phyloP scores from a whole-genome alignment of 2,113 vertebrate species.

The Montifringilla adamsi region DNA sequence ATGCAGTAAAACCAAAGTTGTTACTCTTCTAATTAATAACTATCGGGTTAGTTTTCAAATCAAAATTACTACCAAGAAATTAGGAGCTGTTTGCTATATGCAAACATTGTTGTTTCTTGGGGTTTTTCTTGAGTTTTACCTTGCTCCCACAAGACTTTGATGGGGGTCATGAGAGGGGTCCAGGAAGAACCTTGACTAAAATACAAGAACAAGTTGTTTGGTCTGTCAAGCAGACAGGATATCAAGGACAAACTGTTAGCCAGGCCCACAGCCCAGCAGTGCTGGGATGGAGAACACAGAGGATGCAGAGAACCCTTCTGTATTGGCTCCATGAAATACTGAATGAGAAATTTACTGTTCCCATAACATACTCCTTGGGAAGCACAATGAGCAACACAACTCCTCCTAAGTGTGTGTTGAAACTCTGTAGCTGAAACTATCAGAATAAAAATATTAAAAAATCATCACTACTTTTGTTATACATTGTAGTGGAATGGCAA shows the following conservation, averaged over 20 bases:
- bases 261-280: neutral
- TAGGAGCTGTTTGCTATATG: neutral
- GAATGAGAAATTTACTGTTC: neutral
- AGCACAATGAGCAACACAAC: neutral
- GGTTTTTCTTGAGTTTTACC: neutral
- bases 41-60: neutral
- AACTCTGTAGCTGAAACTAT: neutral
- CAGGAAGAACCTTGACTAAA: neutral
- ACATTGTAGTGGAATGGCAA: accelerated
- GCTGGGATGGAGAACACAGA: neutral
- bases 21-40: neutral
- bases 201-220: neutral
- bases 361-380: neutral
- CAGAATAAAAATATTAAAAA: neutral
- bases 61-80: neutral
- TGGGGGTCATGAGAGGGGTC: neutral
- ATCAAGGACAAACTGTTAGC: neutral
- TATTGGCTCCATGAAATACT: neutral
- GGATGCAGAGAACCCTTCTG: neutral
- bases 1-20: neutral
- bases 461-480: neutral
- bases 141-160: neutral
- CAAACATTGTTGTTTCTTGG: neutral
- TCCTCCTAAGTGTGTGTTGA: neutral
- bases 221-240: neutral